phyloP scores from a whole-genome alignment of 1,140 invertebrate genomes.

The Drepana arcuata region DNA sequence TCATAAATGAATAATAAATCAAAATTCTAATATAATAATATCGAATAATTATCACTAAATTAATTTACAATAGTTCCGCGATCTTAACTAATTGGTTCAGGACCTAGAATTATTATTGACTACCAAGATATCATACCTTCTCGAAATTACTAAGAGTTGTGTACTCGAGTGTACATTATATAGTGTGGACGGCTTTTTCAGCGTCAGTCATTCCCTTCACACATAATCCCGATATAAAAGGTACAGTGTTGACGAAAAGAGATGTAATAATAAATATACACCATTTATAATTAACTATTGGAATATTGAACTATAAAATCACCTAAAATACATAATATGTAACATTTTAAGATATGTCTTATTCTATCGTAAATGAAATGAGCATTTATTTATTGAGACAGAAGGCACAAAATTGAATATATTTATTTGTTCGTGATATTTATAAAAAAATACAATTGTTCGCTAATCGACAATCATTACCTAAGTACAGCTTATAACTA shows the following conservation, averaged over 20 bases:
- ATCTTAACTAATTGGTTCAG: slow-evolving; percentile 38
- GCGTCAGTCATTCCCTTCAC: no score
- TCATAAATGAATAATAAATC: slow-evolving; percentile 48
- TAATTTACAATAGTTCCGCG: slow-evolving; percentile 49
- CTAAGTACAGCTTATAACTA: not conserved
- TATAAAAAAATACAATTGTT: slow-evolving; percentile 6
- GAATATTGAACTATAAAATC: no score
- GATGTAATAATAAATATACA: no score
- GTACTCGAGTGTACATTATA: no score
- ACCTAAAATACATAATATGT: no score
- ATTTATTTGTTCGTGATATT: slow-evolving; percentile 12
- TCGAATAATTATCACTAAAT: slow-evolving; percentile 36
- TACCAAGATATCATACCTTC: no score
- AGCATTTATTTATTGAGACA: slow-evolving; percentile 17
- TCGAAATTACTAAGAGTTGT: no score
- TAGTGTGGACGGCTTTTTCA: no score
- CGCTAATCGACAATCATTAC: not conserved
- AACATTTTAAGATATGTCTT: slow-evolving; percentile 6
- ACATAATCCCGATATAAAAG: no score
- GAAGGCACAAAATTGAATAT: slow-evolving; percentile 15
- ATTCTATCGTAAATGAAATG: slow-evolving; percentile 7
- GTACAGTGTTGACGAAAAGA: no score
- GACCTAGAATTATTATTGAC: slow-evolving; percentile 32
- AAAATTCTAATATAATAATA: slow-evolving; percentile 40
- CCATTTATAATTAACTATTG: no score